These are phyloP conservation scores for Eristalis intricaria DNA, from an alignment of 2,888 invertebrate genomes.

Conservation along the genomic window DNA sequence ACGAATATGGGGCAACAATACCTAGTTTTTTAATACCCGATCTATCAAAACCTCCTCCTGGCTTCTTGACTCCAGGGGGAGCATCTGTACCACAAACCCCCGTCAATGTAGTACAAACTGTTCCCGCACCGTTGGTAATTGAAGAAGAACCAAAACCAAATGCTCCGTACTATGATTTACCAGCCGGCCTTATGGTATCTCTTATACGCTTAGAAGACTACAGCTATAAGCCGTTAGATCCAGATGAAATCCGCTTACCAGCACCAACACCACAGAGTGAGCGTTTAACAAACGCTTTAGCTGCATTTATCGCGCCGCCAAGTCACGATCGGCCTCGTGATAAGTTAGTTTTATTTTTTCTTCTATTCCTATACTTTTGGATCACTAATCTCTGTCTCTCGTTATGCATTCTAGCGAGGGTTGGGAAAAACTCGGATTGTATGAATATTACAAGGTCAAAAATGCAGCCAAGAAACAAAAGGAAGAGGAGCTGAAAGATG, in stretches of 20 bases:
- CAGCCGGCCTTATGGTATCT: conserved; percentile 99
- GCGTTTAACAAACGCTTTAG: conserved; percentile 94
- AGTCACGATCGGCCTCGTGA: conserved; percentile 97
- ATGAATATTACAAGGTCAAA: conserved; percentile 99
- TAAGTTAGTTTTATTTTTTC: conserved; percentile 84
- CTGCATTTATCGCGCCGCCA: conserved; percentile 97
- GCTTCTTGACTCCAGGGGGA: conserved; percentile 82
- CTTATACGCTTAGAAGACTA: conserved; percentile 95
- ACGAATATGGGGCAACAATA: conserved; percentile 77
- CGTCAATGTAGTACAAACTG: not conserved
- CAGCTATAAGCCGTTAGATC: conserved; percentile 94
- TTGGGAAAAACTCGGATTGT: conserved; percentile 98
- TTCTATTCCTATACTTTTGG: not conserved
- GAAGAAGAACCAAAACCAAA: conserved; percentile 92
- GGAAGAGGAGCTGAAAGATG: conserved; percentile 90
- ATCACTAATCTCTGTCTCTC: not conserved
- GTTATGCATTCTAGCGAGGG: conserved; percentile 87
- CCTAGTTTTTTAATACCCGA: conserved; percentile 87
- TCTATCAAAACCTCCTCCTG: conserved; percentile 93
- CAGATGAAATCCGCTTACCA: conserved; percentile 94
- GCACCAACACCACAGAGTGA: conserved; percentile 98
- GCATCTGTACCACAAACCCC: conserved; percentile 65
- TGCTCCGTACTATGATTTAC: conserved; percentile 97
- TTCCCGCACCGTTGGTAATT: conserved; percentile 76
- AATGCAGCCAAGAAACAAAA: conserved; percentile 94